Evolutionary conservation across 1,140 invertebrate genomes (phyloP).

Genomic region (Onthophagus taurus): DNA sequence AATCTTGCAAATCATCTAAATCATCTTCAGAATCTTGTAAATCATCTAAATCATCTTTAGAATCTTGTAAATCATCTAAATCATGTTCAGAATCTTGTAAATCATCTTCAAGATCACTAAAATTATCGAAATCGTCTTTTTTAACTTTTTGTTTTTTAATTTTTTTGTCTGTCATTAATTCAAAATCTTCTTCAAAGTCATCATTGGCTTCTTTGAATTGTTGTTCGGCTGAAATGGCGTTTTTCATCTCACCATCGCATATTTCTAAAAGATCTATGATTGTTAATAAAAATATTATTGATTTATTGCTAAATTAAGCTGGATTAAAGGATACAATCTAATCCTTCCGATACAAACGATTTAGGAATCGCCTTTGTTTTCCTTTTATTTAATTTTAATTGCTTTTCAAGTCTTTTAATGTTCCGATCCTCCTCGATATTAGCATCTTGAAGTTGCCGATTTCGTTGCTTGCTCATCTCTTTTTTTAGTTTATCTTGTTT

Average conservation of each 20-base stretch:
- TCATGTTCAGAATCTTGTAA: conserved; percentile 17
- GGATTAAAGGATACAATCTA: conserved; percentile 72
- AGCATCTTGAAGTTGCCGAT: conserved; percentile 53
- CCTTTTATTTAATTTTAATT: conserved; percentile 70
- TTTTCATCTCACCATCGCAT: conserved; percentile 62
- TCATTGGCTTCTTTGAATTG: conserved; percentile 50
- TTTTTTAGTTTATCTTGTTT: conserved; percentile 42
- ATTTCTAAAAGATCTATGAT: conserved; percentile 64
- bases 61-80: conserved; percentile 19
- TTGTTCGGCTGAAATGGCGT: conserved; percentile 52
- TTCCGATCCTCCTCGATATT: conserved; percentile 71
- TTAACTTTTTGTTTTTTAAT: conserved; percentile 13
- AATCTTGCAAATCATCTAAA: conserved; percentile 21
- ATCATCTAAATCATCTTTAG: conserved; percentile 20
- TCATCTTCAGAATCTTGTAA: conserved; percentile 21
- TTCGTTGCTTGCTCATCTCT: conserved; percentile 48
- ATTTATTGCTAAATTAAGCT: background rate
- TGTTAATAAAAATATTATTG: conserved; percentile 7
- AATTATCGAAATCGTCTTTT: no score
- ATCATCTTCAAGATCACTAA: conserved; percentile 24
- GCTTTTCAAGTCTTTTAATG: conserved; percentile 75
- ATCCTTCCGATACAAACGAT: conserved; percentile 69
- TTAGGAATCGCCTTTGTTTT: conserved; percentile 66
- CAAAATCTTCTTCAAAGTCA: conserved; percentile 57
- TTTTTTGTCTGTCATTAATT: conserved; percentile 30